Conservation (phyloP, 2,888 invertebrate species). For the Parelbella ahira region DNA sequence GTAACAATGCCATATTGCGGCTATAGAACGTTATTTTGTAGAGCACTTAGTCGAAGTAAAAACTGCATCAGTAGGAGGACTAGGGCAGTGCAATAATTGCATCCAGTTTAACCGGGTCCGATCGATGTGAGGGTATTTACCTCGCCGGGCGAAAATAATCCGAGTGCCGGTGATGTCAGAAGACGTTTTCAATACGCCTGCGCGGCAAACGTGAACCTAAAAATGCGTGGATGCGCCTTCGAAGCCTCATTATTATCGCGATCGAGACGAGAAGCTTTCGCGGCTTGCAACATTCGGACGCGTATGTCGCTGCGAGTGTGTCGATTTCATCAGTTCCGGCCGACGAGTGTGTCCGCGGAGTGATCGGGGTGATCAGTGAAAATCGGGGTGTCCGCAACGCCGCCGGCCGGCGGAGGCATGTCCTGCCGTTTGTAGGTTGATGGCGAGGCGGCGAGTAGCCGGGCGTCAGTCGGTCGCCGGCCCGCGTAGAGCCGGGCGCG, state of each 20-base stretch:
- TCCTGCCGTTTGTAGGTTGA: constrained; percentile 38
- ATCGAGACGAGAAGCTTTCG: constrained; percentile 39
- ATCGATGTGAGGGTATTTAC: constrained; percentile 81
- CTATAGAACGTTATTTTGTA: constrained; percentile 3
- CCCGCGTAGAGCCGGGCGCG: constrained; percentile 70
- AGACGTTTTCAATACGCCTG: constrained; percentile 41
- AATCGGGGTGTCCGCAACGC: constrained; percentile 30
- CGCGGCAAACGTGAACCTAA: constrained; percentile 38
- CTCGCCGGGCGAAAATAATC: constrained; percentile 79
- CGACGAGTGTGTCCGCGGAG: constrained; percentile 29
- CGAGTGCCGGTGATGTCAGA: constrained; percentile 77
- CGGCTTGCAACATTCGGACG: constrained; percentile 29
- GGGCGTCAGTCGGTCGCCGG: constrained; percentile 70
- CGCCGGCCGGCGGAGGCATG: constrained; percentile 38
- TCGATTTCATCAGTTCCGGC: constrained; percentile 27
- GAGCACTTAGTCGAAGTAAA: constrained; percentile 30
- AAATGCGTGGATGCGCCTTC: constrained; percentile 44
- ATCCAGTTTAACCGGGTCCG: constrained; percentile 76
- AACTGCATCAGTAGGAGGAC: constrained; percentile 58
- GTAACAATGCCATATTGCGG: constrained; percentile 11
- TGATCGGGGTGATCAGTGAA: constrained; percentile 32
- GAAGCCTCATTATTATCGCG: constrained; percentile 40
- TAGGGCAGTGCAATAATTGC: constrained; percentile 79
- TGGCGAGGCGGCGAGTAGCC: constrained; percentile 46
- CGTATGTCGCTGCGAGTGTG: constrained; percentile 32